These are phyloP conservation scores for Pherbina coryleti DNA, from an alignment of 2,888 invertebrate genomes.

Conservation along the genomic window DNA sequence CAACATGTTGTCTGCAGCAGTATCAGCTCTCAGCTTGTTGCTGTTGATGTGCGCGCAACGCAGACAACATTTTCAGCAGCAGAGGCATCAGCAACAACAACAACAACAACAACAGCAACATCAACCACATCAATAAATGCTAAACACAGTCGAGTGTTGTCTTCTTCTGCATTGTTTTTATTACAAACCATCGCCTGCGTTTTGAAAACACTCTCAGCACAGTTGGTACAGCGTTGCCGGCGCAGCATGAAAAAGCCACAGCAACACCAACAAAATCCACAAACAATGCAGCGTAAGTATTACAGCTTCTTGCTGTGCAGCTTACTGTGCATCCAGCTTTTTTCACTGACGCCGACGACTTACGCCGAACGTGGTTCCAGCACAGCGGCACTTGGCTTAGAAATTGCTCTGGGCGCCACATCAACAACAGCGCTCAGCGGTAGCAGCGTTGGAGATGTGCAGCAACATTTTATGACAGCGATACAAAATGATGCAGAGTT, in stretches of 20 bases:
- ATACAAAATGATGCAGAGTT: neutral
- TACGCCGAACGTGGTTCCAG: conserved; percentile 14
- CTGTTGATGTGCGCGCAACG: conserved; percentile 17
- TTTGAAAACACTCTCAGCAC: neutral
- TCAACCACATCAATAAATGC: neutral
- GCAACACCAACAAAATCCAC: neutral
- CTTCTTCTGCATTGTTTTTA: conserved; percentile 18
- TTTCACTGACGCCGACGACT: conserved; percentile 34
- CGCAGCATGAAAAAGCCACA: neutral
- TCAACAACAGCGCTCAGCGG: too few relatives aligned
- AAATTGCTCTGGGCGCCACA: conserved; percentile 7
- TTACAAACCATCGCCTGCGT: neutral
- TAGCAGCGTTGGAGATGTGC: neutral
- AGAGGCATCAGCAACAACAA: conserved; percentile 11
- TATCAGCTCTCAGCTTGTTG: conserved; percentile 34
- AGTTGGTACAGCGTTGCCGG: neutral
- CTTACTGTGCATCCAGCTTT: conserved; percentile 25
- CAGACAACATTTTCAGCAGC: neutral
- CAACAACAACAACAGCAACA: neutral
- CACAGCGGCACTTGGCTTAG: conserved; percentile 8
- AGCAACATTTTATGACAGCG: neutral
- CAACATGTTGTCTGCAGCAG: conserved; percentile 3
- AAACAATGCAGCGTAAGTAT: neutral
- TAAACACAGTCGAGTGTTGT: conserved; percentile 32
- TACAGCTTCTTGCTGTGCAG: conserved; percentile 34